A percentile compares a stretch with the other conserved stretches of the same genome.
phyloP scores from a whole-genome alignment of 2,797 vertebrate species.

The Chloroceryle inda region DNA sequence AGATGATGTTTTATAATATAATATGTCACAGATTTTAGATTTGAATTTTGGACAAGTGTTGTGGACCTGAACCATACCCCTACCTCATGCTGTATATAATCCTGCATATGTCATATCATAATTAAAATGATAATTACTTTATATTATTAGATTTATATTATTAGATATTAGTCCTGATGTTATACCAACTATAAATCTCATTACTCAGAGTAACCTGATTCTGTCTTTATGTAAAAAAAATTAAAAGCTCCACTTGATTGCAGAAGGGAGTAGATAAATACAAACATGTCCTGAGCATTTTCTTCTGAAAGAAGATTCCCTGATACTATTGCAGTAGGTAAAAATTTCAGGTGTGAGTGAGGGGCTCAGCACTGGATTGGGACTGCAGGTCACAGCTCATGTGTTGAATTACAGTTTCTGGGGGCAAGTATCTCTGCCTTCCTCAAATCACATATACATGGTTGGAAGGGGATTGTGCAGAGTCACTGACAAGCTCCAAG shows the following conservation, averaged over 20 bases:
- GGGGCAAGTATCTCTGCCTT: fast-evolving
- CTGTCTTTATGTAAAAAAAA: not conserved
- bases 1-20: not conserved
- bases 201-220: not conserved
- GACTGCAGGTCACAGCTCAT: fast-evolving
- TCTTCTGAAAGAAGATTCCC: not conserved
- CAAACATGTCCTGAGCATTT: not conserved
- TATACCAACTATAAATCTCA: not conserved
- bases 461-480: not conserved
- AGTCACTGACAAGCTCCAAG: not conserved
- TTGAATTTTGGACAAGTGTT: not conserved
- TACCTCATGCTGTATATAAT: not conserved
- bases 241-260: not conserved
- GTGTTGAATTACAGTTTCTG: fast-evolving
- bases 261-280: not conserved
- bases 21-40: not conserved
- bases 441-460: fast-evolving
- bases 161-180: not conserved
- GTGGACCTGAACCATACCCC: not conserved
- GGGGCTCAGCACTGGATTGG: not conserved
- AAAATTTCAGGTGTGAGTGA: not conserved
- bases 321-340: not conserved
- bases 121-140: conserved; percentile 12
- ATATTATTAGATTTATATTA: too few relatives aligned
- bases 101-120: not conserved